Evolutionary conservation across 1,140 invertebrate genomes (phyloP), one percentile per base, ranked within the genome.

Genomic region (Forficula auricularia): DNA sequence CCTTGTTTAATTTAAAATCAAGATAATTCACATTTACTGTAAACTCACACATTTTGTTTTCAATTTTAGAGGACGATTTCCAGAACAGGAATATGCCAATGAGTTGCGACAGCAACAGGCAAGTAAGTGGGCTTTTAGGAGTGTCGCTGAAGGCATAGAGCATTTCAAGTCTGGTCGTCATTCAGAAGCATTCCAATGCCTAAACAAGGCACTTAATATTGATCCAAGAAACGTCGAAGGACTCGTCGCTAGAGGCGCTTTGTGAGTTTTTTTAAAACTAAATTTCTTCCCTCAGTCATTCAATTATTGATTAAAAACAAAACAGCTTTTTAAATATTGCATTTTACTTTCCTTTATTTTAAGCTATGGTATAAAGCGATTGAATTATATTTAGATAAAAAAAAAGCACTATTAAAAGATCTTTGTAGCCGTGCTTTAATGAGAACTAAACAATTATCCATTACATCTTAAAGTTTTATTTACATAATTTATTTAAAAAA

Each of bases 221-320:
- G 90, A 95, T 68, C 75, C 82, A 7, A 70, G 79, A 49, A 95
- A 94, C 68, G 86, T 94, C 1, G 91, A 96, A 67, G 91, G 87
- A 36, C 65, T 92, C 34, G 89, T 94, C 1, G 90, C 90, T 9
- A 70, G 89, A 58, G 90, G 89, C 50, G 89, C 89, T 36, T 62
- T 96, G 58, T 80, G 65, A 73, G 72, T 70, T 27, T 6, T 10
- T 6, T 27, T 27, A 27, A 27, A 27, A 27, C 4, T 42, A 19
- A 30, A 34, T 4, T 42, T 20, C 13, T 47, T 47, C 30, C 45
- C 34, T 43, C 33, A 19, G 3, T 42, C n/a, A 16, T 40, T 18
- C 16, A 3, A 45, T 13, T 40, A 30, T 12, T 16, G 15, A n/a
- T n/a, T n/a, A n/a, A n/a, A n/a, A n/a, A n/a, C n/a, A n/a, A 38